phyloP scores from a whole-genome alignment of 1,140 invertebrate genomes.

The Lasioglossum albipes region DNA sequence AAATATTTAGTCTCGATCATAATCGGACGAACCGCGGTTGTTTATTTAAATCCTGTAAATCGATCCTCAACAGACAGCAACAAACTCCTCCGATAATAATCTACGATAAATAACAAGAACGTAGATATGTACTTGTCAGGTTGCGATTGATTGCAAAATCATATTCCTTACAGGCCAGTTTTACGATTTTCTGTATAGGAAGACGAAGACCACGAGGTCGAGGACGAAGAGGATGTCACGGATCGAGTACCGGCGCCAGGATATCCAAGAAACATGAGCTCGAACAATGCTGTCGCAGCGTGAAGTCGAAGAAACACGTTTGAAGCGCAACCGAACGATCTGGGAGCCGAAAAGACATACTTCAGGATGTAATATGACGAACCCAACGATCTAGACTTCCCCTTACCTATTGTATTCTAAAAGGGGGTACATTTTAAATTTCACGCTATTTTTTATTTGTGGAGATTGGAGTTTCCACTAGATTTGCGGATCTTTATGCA shows the following conservation, averaged over 20 bases:
- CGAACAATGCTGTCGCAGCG: conserved; percentile 43
- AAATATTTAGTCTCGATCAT: conserved; percentile 54
- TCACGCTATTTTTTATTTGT: no score
- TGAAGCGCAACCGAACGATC: not conserved
- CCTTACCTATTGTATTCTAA: no score
- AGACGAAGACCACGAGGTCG: no score
- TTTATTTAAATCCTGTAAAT: not conserved
- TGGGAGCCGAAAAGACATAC: not conserved
- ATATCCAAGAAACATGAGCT: conserved; percentile 50
- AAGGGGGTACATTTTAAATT: no score
- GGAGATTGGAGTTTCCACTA: no score
- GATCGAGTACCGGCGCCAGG: conserved; percentile 54
- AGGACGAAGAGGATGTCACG: not conserved
- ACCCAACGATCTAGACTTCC: no score
- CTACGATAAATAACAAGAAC: not conserved
- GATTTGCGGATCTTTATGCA: no score
- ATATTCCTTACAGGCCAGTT: no score
- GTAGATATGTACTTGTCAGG: no score
- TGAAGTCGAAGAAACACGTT: conserved; percentile 22
- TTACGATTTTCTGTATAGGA: no score
- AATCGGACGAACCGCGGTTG: not conserved
- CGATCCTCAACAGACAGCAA: not conserved
- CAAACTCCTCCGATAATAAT: not conserved
- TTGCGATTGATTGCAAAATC: no score
- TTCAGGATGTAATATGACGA: no score